A percentile compares a stretch with the other conserved stretches of the same genome.
These are phyloP conservation scores for Rhinophrynus dorsalis DNA, from an alignment of 2,797 vertebrate species.

Conservation along the genomic window DNA sequence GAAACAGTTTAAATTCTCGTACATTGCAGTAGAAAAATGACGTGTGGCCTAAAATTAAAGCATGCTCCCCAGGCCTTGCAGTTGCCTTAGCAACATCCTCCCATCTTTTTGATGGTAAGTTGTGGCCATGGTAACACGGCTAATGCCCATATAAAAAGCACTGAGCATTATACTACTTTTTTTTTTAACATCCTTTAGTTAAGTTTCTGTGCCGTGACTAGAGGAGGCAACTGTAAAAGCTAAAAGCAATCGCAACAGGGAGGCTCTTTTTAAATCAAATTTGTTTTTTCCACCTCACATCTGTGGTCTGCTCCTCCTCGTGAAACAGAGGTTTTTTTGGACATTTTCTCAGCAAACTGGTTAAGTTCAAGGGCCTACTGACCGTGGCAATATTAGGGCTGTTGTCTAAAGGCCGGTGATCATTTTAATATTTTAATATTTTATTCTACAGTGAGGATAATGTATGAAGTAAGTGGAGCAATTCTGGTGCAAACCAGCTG, in stretches of 20 bases:
- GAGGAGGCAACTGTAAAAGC: background rate
- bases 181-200: background rate
- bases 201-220: background rate
- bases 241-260: background rate
- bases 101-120: conserved; percentile 73
- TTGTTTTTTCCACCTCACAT: too few species aligned
- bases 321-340: too few species aligned
- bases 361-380: too few species aligned
- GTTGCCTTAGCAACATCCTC: conserved; percentile 73
- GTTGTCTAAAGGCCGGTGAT: too few species aligned
- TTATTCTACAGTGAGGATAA: too few species aligned
- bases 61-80: conserved; percentile 66
- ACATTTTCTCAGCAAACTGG: too few species aligned
- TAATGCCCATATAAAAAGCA: conserved; percentile 7
- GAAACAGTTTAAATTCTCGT: background rate
- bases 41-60: conserved; percentile 68
- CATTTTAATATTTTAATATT: too few species aligned
- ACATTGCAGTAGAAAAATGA: conserved; percentile 61
- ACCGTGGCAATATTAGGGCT: too few species aligned
- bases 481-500: too few species aligned
- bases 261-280: too few species aligned
- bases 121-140: conserved; percentile 72
- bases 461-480: too few species aligned
- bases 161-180: background rate
- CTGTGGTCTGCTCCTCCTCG: too few species aligned